Evolutionary conservation across 2,888 invertebrate species (phyloP).

Genomic region (Creontiades dilutus): DNA sequence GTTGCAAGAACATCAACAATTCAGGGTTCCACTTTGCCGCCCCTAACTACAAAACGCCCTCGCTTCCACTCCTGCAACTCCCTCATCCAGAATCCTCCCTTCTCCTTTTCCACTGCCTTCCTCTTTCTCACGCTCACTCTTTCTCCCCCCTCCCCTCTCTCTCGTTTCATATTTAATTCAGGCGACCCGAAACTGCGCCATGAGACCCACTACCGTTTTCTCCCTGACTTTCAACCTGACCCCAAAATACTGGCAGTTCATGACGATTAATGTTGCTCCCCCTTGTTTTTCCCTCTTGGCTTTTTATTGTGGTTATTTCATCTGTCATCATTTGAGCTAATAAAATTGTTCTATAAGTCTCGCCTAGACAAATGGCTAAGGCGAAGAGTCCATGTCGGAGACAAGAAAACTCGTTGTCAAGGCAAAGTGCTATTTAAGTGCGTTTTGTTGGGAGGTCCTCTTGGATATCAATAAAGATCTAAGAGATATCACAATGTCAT

Average conservation of each 20-base stretch:
- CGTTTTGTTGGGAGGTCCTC: no score
- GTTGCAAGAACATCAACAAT: conserved; percentile 60
- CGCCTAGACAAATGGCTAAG: background rate
- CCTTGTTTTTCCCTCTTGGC: background rate
- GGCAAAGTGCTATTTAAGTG: no score
- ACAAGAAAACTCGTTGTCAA: no score
- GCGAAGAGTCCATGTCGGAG: background rate
- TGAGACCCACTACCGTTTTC: conserved; percentile 68
- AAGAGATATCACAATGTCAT: no score
- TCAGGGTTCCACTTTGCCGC: conserved; percentile 58
- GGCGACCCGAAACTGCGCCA: conserved; percentile 67
- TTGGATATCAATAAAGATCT: no score
- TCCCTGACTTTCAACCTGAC: conserved; percentile 62
- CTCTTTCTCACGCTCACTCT: background rate
- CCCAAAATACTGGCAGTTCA: conserved; percentile 50
- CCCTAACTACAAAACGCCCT: conserved; percentile 47
- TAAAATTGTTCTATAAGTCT: background rate
- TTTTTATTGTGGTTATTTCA: background rate
- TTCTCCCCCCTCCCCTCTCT: background rate
- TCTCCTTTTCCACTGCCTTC: background rate
- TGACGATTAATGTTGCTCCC: conserved; percentile 43
- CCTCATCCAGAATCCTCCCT: background rate
- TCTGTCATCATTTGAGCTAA: conserved; percentile 10
- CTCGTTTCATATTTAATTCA: conserved; percentile 68
- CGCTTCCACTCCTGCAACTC: conserved; percentile 19